phyloP scores from a whole-genome alignment of 2,888 invertebrate genomes.

The Ditylenchus weischeri region DNA sequence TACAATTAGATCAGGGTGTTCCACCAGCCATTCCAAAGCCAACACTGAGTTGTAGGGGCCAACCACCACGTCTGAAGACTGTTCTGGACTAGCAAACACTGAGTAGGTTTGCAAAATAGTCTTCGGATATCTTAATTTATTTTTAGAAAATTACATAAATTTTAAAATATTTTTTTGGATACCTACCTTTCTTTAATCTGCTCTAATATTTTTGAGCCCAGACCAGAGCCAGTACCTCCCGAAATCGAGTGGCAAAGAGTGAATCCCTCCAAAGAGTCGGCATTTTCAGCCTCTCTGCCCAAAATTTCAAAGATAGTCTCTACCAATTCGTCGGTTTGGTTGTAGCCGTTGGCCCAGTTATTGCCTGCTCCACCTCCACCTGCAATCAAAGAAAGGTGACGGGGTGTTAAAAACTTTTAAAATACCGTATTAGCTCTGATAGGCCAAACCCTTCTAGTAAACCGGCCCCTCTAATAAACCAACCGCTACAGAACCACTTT shows the following conservation, averaged over 20 bases:
- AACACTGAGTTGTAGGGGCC: slow-evolving; percentile 93
- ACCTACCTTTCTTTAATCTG: slow-evolving; percentile 62
- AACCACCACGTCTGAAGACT: slow-evolving; percentile 83
- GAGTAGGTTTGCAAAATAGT: slow-evolving; percentile 96
- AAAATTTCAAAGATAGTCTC: slow-evolving; percentile 71
- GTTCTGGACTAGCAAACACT: slow-evolving; percentile 69
- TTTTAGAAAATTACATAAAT: not conserved
- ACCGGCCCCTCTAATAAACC: too few species aligned
- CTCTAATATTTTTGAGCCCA: slow-evolving; percentile 78
- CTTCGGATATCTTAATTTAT: slow-evolving; percentile 77
- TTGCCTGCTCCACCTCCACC: slow-evolving; percentile 98
- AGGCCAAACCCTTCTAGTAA: too few species aligned
- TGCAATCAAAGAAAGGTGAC: too few species aligned
- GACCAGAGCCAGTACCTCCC: slow-evolving; percentile 96
- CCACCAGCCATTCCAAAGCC: slow-evolving; percentile 85
- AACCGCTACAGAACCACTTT: too few species aligned
- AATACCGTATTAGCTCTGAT: too few species aligned
- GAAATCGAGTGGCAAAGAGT: slow-evolving; percentile 97
- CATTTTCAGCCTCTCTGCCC: slow-evolving; percentile 94
- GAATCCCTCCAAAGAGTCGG: slow-evolving; percentile 97
- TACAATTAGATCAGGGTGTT: slow-evolving; percentile 79
- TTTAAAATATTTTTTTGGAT: slow-evolving; percentile 10
- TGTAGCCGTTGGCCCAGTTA: slow-evolving; percentile 95
- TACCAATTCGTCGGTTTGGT: slow-evolving; percentile 60
- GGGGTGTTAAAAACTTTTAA: too few species aligned